Evolutionary conservation across 2,797 vertebrate species (phyloP), one percentile per base, ranked within the genome.

Genomic region (Scarus forsteni): DNA sequence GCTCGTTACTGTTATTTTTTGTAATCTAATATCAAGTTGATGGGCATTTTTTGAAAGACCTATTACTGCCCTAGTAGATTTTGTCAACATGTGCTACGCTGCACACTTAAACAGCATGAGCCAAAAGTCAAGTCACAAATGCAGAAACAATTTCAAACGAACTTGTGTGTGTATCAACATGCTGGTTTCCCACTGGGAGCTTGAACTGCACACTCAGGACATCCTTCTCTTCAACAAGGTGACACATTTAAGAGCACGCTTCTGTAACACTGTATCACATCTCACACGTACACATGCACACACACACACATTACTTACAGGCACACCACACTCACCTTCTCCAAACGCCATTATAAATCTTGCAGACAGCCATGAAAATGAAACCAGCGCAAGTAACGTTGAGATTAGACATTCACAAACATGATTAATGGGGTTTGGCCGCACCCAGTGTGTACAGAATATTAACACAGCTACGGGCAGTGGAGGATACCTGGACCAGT

Each of bases 321-420:
- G 39, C 60, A 64, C 66, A 67, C 45, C 70, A 81, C 61, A 80
- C 73, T 69, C 80, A 85, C 79, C 66, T 77, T 77, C 71, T 76
- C 84, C 80, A 87, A 88, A 90, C 73, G 83, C 87, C 91, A 91
- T 92, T 94, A 93, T 95, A 93, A 93, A 94, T 94, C 93, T 94
- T 93, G 80, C 88, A 89, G 92, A 93, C 93, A 95, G 93, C 90
- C 89, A 89, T 93, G 92, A 93, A 94, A 94, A 94, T 94, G 91
- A 89, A 94, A 93, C 80, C 83, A 85, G 86, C 55, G 70, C 88
- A 94, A 95, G 93, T 94, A 93, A 93, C 88, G 84, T 92, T 90
- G 90, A 92, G 92, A 94, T 94, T 94, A 94, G 91, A 94, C 92
- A 93, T 94, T 93, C 92, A 92, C 93, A 93, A 94, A 94, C 92